These are phyloP conservation scores for Mesocricetus auratus DNA, from an alignment of 2,113 vertebrate genomes.

Conservation along the genomic window DNA sequence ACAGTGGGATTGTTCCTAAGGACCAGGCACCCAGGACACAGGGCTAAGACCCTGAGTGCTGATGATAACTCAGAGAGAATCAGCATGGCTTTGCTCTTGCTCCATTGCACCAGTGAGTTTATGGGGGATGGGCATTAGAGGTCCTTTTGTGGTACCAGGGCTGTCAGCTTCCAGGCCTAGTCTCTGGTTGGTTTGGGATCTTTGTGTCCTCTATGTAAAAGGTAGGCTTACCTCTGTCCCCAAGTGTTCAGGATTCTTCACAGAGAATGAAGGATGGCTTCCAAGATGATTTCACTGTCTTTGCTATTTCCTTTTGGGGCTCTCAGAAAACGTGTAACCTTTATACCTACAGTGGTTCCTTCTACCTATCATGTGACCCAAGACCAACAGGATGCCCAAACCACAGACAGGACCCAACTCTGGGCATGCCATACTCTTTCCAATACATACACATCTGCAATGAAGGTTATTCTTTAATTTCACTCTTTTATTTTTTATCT, in stretches of 20 bases:
- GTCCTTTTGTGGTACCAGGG: not conserved
- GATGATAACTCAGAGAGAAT: not conserved
- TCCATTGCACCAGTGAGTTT: not conserved
- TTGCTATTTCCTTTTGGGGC: not conserved
- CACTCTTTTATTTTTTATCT: not conserved
- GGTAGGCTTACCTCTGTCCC: not conserved
- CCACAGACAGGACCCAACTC: no score
- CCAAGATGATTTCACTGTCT: not conserved
- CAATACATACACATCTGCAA: not conserved
- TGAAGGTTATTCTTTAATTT: not conserved
- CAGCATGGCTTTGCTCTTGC: slow-evolving; percentile 77
- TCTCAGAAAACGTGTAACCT: not conserved
- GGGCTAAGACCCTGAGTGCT: slow-evolving; percentile 74
- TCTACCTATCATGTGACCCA: not conserved
- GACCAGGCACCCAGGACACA: slow-evolving; percentile 70
- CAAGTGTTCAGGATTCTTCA: not conserved
- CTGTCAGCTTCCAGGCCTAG: not conserved
- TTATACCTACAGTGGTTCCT: no score
- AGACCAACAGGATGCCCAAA: not conserved
- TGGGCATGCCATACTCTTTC: not conserved
- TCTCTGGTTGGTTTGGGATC: fast-evolving
- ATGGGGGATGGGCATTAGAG: not conserved
- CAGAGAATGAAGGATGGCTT: not conserved
- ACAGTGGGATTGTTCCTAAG: slow-evolving; percentile 79
- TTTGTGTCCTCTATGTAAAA: not conserved